Evolutionary conservation across 2,888 invertebrate species (phyloP).

Genomic region (Drosophila paramelanica): DNA sequence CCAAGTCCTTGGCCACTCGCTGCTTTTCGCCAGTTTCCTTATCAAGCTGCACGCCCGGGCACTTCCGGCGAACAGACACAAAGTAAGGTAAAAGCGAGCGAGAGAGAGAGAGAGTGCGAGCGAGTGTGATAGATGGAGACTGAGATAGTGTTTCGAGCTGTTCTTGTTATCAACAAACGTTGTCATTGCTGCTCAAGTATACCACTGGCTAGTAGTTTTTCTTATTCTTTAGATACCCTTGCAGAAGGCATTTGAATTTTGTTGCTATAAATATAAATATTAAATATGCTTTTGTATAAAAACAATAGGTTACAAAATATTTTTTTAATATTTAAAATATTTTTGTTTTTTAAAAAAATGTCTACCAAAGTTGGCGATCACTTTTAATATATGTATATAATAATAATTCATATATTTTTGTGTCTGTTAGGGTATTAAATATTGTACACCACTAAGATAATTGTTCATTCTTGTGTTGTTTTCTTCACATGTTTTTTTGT

Average conservation of each 20-base stretch:
- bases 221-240: slow-evolving; percentile 9
- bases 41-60: slow-evolving; percentile 54
- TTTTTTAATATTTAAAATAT: too few species aligned
- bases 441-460: background rate
- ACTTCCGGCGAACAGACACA: slow-evolving; percentile 47
- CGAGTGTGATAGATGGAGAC: background rate
- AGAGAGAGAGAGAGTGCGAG: background rate
- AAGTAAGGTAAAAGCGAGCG: background rate
- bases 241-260: background rate
- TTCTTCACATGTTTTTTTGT: slow-evolving; percentile 17
- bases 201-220: slow-evolving; percentile 46
- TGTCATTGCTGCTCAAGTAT: slow-evolving; percentile 65
- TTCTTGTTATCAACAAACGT: slow-evolving; percentile 66
- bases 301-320: too few species aligned
- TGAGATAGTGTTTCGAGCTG: slow-evolving; percentile 15
- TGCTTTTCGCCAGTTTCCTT: slow-evolving; percentile 54
- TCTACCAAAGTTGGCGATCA: too few species aligned
- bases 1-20: slow-evolving; percentile 62
- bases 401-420: too few species aligned
- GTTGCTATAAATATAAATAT: too few species aligned
- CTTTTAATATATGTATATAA: too few species aligned
- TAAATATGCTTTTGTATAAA: too few species aligned
- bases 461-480: slow-evolving; percentile 28
- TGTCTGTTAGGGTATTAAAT: background rate
- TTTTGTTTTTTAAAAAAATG: too few species aligned